Evolutionary conservation across 1,140 invertebrate genomes (phyloP).

Genomic region (Sitobion miscanthi): DNA sequence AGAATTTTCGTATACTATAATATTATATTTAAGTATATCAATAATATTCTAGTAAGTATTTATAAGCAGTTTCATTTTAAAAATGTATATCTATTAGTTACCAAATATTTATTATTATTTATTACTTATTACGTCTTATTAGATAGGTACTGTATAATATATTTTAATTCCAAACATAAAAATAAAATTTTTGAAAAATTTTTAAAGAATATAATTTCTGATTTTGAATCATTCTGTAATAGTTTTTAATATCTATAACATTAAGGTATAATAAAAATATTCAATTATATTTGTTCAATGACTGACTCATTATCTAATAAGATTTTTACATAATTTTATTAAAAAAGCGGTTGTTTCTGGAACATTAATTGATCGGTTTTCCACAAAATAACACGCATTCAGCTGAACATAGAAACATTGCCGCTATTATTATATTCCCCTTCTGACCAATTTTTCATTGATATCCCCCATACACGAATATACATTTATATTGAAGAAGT

Average conservation of each 20-base stretch:
- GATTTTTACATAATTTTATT: background rate
- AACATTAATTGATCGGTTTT: background rate
- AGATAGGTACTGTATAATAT: no score
- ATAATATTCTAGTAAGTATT: no score
- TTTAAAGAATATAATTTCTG: no score
- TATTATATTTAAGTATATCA: no score
- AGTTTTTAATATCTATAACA: background rate
- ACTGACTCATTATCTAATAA: background rate
- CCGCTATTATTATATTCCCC: background rate
- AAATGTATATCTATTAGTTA: no score
- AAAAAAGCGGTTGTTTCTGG: background rate
- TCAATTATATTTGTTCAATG: background rate
- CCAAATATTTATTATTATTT: no score
- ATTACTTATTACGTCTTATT: no score
- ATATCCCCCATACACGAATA: background rate
- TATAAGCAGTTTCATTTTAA: no score
- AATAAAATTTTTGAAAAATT: no score
- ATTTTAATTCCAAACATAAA: no score
- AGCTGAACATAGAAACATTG: background rate
- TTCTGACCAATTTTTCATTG: constrained; percentile 10
- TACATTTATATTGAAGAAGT: background rate
- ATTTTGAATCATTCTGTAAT: no score
- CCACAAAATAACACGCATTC: background rate
- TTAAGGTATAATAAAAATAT: background rate
- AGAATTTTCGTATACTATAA: no score